A percentile compares a stretch with the other conserved stretches of the same genome.
These are phyloP conservation scores for Jaculus jaculus DNA, from an alignment of 2,113 vertebrate species.

Conservation along the genomic window DNA sequence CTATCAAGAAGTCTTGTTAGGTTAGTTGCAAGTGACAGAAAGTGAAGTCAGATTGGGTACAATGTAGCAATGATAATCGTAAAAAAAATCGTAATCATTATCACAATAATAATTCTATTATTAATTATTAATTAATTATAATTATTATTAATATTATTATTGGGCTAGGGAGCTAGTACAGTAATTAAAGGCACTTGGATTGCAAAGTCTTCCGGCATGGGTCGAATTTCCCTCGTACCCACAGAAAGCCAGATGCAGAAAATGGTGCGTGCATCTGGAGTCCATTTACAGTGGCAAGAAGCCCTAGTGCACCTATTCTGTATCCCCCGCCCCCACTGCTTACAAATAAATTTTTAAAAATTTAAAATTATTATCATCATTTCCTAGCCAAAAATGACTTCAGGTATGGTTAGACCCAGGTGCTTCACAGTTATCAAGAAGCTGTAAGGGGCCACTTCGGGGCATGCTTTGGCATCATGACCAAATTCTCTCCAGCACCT, in stretches of 20 bases:
- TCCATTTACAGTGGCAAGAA: too few relatives aligned
- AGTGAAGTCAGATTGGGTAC: not conserved
- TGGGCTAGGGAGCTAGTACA: too few relatives aligned
- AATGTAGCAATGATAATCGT: not conserved
- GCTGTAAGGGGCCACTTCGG: not conserved
- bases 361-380: not conserved
- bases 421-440: not conserved
- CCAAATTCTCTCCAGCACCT: not conserved
- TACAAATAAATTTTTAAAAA: too few relatives aligned
- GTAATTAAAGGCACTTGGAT: too few relatives aligned
- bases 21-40: not conserved
- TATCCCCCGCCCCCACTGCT: too few relatives aligned
- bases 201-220: too few relatives aligned
- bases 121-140: too few relatives aligned
- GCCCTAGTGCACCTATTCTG: too few relatives aligned
- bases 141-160: too few relatives aligned
- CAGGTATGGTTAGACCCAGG: constrained; percentile 35
- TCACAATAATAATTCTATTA: not conserved
- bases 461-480: not conserved
- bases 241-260: too few relatives aligned
- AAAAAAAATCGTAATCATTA: not conserved
- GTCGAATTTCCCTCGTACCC: too few relatives aligned
- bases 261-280: too few relatives aligned
- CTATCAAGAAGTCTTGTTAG: not conserved
- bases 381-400: not conserved